Percentiles rank a stretch among this genome's conserved stretches.
Conservation (phyloP, 2,113 vertebrate species). For the Triplophysa rosa region DNA sequence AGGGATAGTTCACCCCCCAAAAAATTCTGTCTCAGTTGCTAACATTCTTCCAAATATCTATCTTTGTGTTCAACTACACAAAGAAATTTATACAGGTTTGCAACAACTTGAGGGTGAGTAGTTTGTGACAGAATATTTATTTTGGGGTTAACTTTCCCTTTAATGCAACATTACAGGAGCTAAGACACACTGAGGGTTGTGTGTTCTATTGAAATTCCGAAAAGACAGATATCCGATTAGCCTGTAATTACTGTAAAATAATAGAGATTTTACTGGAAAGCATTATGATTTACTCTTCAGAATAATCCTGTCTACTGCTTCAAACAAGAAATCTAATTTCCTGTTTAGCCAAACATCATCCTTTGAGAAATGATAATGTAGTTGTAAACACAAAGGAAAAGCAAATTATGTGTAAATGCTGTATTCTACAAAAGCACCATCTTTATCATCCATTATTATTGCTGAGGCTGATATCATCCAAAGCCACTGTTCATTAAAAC, state of each 20-base stretch:
- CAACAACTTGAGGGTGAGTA: too few relatives aligned
- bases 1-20: too few relatives aligned
- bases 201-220: too few relatives aligned
- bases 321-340: slow-evolving; percentile 27
- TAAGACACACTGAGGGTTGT: too few relatives aligned
- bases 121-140: too few relatives aligned
- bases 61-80: too few relatives aligned
- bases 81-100: too few relatives aligned
- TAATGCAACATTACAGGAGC: too few relatives aligned
- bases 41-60: too few relatives aligned
- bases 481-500: slow-evolving; percentile 29
- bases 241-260: not conserved
- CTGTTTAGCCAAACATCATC: slow-evolving; percentile 32
- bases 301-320: not conserved
- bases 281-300: not conserved
- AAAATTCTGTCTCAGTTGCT: too few relatives aligned
- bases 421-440: not conserved
- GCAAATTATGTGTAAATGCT: slow-evolving; percentile 19
- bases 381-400: not conserved
- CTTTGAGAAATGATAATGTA: slow-evolving; percentile 21
- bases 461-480: not conserved
- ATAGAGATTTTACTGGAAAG: not conserved
- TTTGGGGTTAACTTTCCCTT: too few relatives aligned
- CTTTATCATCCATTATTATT: not conserved
- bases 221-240: not conserved